phyloP scores from a whole-genome alignment of 2,888 invertebrate genomes.

The Helicoverpa assulta region DNA sequence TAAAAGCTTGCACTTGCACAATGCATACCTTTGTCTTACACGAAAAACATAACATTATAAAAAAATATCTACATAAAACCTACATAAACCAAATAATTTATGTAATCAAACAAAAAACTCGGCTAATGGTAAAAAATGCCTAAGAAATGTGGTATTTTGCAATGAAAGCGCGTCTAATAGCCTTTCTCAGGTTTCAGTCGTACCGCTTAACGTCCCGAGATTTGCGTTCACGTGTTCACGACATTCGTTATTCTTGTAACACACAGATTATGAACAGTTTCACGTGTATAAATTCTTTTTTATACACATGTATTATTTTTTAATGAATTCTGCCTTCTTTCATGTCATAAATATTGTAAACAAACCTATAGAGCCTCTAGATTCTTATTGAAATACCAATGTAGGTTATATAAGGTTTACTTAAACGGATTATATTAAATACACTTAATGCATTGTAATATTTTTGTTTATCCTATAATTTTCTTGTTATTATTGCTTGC shows the following conservation, averaged over 20 bases:
- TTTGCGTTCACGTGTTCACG: neutral
- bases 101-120: neutral
- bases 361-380: no score
- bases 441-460: no score
- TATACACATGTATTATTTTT: no score
- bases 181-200: constrained; percentile 1
- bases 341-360: no score
- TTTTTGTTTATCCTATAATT: no score
- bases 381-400: no score
- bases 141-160: neutral
- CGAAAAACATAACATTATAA: no score
- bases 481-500: no score
- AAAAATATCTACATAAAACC: neutral
- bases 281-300: neutral
- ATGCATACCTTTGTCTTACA: no score
- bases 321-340: neutral
- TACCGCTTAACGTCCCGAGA: neutral
- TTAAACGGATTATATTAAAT: no score
- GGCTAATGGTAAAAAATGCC: neutral
- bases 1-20: no score
- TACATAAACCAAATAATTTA: neutral
- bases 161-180: constrained; percentile 1
- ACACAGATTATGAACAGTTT: neutral
- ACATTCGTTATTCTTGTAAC: neutral
- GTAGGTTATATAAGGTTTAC: no score